phyloP scores from a whole-genome alignment of 2,797 vertebrate genomes.

The Paratrypauchen microcephalus region DNA sequence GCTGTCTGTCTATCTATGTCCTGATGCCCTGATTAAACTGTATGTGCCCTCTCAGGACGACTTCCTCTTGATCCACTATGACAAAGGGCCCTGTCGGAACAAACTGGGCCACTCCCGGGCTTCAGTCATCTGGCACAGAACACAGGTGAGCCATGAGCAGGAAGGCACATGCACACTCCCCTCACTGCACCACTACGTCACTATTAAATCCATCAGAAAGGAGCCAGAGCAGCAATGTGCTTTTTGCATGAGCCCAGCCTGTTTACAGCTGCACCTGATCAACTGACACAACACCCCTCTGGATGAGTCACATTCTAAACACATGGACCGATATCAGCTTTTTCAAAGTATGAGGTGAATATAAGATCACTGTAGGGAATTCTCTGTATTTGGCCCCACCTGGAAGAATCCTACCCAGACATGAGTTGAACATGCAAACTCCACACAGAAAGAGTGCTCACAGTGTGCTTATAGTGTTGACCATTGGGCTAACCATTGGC shows the following conservation, averaged over 20 bases:
- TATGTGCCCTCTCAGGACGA: conserved; percentile 82
- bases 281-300: not conserved
- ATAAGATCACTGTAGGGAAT: too few relatives aligned
- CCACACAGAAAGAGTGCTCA: not conserved
- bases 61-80: conserved; percentile 97
- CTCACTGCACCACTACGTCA: not conserved
- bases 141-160: conserved; percentile 82
- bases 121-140: conserved; percentile 99
- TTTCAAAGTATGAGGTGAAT: not conserved
- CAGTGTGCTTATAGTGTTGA: too few relatives aligned
- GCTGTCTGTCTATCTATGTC: conserved; percentile 25
- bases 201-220: conserved; percentile 32
- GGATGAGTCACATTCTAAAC: not conserved
- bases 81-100: conserved; percentile 98
- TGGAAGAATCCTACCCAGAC: not conserved
- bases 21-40: not conserved
- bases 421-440: not conserved
- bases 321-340: not conserved
- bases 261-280: not conserved
- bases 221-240: conserved; percentile 19
- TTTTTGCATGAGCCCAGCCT: not conserved
- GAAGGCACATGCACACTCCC: not conserved
- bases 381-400: too few relatives aligned
- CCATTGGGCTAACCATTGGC: too few relatives aligned
- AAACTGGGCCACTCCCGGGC: conserved; percentile 98